phyloP scores from a whole-genome alignment of 23 tunicate species.

The Halocynthia aurantium region DNA sequence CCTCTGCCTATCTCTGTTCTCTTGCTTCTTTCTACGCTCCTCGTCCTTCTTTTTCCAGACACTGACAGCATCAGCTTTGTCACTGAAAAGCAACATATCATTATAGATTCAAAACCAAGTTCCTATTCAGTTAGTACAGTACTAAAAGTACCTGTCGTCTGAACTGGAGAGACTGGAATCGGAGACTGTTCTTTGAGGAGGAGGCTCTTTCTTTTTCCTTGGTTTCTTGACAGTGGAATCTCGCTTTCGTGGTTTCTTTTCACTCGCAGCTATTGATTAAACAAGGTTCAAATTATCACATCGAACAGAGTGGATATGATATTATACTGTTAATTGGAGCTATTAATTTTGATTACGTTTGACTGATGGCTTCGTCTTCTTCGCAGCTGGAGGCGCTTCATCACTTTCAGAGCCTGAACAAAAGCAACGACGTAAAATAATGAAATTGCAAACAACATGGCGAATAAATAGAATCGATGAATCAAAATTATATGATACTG shows the following conservation, averaged over 20 bases:
- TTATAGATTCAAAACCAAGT: too few species aligned
- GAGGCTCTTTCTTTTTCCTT: slow-evolving; percentile 17
- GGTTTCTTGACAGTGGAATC: slow-evolving; percentile 24
- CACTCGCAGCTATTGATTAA: not conserved
- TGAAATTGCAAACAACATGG: too few species aligned
- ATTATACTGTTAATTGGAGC: too few species aligned
- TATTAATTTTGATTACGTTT: too few species aligned
- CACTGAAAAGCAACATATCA: not conserved
- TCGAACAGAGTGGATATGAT: too few species aligned
- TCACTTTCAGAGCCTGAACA: slow-evolving; percentile 15
- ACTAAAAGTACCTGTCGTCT: slow-evolving; percentile 12
- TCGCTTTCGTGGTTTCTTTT: not conserved
- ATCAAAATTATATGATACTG: not conserved
- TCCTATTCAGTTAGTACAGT: too few species aligned
- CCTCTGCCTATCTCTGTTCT: slow-evolving; percentile 29
- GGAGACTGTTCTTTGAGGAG: too few species aligned
- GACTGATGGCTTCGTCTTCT: not conserved
- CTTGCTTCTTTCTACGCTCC: slow-evolving; percentile 56
- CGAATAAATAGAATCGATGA: too few species aligned
- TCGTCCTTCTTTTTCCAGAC: slow-evolving; percentile 88
- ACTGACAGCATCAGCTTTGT: slow-evolving; percentile 57
- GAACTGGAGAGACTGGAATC: slow-evolving; percentile 28
- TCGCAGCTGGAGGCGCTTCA: slow-evolving; percentile 2
- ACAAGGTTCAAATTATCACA: too few species aligned
- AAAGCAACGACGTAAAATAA: too few species aligned